These are phyloP conservation scores for Oreonectes daqikongensis DNA, from an alignment of 2,797 vertebrate genomes.

Conservation along the genomic window DNA sequence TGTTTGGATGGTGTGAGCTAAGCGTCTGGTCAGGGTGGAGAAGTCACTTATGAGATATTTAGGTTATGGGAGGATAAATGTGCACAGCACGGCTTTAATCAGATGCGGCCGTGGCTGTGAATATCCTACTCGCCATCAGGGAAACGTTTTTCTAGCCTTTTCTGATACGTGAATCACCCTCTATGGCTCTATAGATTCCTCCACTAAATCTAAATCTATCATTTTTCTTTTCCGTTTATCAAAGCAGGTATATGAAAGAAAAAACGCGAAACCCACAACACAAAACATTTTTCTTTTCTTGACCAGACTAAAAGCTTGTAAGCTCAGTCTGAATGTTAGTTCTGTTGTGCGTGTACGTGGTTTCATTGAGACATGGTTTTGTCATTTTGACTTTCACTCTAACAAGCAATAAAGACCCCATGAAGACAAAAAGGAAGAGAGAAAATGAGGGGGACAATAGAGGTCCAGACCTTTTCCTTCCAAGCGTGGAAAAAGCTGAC, in stretches of 20 bases:
- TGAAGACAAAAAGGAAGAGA: slow-evolving; percentile 19
- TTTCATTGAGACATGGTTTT: slow-evolving; percentile 1
- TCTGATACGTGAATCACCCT: slow-evolving; percentile 66
- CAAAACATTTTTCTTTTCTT: slow-evolving; percentile 15
- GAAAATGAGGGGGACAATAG: slow-evolving; percentile 23
- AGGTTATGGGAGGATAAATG: slow-evolving; percentile 49
- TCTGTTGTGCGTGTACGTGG: background rate
- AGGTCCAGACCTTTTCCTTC: slow-evolving; percentile 28
- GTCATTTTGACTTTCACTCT: slow-evolving; percentile 26
- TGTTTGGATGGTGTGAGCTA: slow-evolving; percentile 68
- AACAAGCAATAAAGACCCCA: slow-evolving; percentile 24
- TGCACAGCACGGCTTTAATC: slow-evolving; percentile 33
- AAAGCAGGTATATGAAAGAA: background rate
- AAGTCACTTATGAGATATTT: slow-evolving; percentile 59
- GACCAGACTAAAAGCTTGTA: background rate
- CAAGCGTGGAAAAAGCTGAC: slow-evolving; percentile 21
- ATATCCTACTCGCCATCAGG: slow-evolving; percentile 35
- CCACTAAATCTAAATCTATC: slow-evolving; percentile 19
- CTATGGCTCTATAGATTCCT: slow-evolving; percentile 24
- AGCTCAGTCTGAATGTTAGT: slow-evolving; percentile 23
- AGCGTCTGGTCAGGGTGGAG: slow-evolving; percentile 54
- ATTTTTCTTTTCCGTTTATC: slow-evolving; percentile 17
- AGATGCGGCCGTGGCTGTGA: slow-evolving; percentile 39
- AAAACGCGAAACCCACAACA: slow-evolving; percentile 8
- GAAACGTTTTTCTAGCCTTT: slow-evolving; percentile 28